Evolutionary conservation across 2,113 vertebrate species (phyloP).

Genomic region (Corynorhinus townsendii): DNA sequence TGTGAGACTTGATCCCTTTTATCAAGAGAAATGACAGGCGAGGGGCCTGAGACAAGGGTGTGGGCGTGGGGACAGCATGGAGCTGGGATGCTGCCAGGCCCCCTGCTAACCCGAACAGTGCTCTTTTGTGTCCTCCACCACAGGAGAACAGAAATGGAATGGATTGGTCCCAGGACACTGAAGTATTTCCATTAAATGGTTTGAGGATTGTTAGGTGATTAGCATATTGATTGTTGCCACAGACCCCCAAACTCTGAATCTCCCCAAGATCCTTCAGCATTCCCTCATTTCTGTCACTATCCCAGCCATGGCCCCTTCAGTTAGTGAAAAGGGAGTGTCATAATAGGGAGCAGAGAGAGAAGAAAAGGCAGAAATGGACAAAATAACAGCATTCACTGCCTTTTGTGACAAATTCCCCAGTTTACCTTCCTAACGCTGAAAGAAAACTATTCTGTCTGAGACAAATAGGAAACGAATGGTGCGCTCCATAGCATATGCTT

Average conservation of each 20-base stretch:
- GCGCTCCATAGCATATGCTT: background rate
- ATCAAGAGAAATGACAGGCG: background rate
- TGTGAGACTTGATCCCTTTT: constrained; percentile 29
- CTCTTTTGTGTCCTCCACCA: background rate
- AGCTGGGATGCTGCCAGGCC: constrained; percentile 24
- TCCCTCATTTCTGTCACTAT: background rate
- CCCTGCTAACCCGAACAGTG: background rate
- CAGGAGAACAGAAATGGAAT: background rate
- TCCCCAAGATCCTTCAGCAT: background rate
- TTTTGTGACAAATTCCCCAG: background rate
- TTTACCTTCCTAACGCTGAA: constrained; percentile 23
- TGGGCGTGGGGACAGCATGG: background rate
- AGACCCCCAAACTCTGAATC: constrained; percentile 1
- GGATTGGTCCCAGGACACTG: background rate
- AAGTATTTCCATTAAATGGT: background rate
- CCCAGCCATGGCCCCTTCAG: background rate
- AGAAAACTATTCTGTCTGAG: background rate
- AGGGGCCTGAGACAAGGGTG: background rate
- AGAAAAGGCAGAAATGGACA: background rate
- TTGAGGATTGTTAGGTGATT: background rate
- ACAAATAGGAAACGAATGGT: background rate
- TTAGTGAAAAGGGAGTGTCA: background rate
- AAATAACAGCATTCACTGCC: background rate
- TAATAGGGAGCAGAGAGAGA: background rate
- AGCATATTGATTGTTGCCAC: constrained; percentile 1